These are phyloP conservation scores for Pedetes capensis DNA, from an alignment of 2,113 vertebrate species.

Conservation along the genomic window DNA sequence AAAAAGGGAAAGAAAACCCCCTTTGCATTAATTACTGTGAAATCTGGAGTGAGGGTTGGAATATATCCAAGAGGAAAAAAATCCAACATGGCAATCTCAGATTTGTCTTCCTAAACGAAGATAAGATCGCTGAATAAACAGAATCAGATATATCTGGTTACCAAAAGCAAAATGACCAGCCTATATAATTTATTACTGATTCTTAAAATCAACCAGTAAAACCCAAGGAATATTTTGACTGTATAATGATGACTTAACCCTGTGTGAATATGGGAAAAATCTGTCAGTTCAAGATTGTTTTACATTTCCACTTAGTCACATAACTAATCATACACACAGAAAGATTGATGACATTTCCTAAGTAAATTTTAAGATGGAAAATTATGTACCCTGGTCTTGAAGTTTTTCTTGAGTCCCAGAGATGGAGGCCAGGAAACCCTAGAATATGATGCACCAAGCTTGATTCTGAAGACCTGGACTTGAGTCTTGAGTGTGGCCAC, in stretches of 20 bases:
- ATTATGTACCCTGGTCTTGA: neutral
- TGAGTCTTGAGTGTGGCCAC: neutral
- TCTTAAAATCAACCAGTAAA: neutral
- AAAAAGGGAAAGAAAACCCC: constrained; percentile 40
- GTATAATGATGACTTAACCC: neutral
- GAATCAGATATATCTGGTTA: neutral
- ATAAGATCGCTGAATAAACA: constrained; percentile 34
- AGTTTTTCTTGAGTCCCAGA: neutral
- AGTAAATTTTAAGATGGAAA: neutral
- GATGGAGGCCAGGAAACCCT: neutral
- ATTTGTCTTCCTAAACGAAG: constrained; percentile 29
- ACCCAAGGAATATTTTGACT: neutral
- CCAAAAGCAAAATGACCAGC: constrained; percentile 12
- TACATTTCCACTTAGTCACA: neutral
- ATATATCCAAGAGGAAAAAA: constrained; percentile 8
- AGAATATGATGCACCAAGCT: neutral
- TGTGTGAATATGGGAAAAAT: neutral
- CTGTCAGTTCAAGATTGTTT: neutral
- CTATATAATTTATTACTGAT: neutral
- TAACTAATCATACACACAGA: neutral
- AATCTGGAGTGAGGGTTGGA: constrained; percentile 13
- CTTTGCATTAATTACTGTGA: constrained; percentile 53
- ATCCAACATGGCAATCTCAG: neutral
- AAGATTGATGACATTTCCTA: neutral
- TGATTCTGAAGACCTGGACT: neutral